Conservation (phyloP, 2,113 vertebrate species). For the Falcunculus frontatus region DNA sequence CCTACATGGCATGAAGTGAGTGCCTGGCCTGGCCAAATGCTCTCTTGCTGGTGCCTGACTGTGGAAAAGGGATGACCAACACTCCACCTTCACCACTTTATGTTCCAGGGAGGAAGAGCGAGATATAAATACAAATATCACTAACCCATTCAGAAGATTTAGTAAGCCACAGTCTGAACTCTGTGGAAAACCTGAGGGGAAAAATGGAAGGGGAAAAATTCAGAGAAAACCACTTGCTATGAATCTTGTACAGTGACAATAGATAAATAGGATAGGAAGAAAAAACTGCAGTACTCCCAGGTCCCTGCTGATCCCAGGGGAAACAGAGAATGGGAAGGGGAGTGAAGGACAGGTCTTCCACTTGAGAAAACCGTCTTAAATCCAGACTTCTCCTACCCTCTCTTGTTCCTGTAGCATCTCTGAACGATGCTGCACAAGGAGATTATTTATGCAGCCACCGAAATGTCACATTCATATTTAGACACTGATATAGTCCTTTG, state of each 20-base stretch:
- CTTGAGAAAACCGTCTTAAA: neutral
- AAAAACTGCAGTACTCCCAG: neutral
- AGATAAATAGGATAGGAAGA: neutral
- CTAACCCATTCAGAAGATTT: neutral
- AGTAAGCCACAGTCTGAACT: neutral
- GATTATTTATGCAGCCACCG: neutral
- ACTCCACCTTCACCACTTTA: neutral
- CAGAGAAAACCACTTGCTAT: neutral
- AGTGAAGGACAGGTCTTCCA: neutral
- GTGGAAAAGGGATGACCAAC: neutral
- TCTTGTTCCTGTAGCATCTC: neutral
- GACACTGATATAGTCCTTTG: neutral
- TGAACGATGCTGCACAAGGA: neutral
- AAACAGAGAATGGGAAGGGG: neutral
- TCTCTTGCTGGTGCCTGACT: neutral
- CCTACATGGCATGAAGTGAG: neutral
- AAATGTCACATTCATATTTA: constrained; percentile 29
- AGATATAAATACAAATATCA: neutral
- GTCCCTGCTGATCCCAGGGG: neutral
- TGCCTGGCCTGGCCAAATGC: neutral
- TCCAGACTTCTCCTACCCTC: neutral
- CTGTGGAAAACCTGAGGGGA: neutral
- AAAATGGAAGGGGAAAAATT: neutral
- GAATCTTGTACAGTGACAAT: neutral
- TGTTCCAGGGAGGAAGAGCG: neutral